phyloP scores from a whole-genome alignment of 1,140 invertebrate species.

The Radopholus similis region DNA sequence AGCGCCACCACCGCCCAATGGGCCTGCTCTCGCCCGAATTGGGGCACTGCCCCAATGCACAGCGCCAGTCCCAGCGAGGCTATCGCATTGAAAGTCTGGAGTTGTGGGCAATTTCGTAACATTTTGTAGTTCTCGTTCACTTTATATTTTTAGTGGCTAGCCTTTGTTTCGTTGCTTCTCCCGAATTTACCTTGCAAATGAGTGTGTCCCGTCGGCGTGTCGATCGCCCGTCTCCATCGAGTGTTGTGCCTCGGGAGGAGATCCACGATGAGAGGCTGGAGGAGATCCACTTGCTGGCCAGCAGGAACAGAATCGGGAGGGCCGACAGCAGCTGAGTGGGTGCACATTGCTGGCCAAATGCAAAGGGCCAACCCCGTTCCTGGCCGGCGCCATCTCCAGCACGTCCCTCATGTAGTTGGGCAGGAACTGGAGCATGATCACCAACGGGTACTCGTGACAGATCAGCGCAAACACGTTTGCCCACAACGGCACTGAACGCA shows the following conservation, averaged over 20 bases:
- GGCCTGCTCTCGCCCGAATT: slow-evolving; percentile 51
- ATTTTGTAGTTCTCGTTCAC: not conserved
- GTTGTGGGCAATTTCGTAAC: too few relatives aligned
- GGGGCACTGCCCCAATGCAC: slow-evolving; percentile 48
- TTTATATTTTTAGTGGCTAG: too few relatives aligned
- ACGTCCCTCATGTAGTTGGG: slow-evolving; percentile 60
- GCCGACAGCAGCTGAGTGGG: slow-evolving; percentile 39
- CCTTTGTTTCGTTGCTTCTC: not conserved
- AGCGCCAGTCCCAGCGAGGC: slow-evolving; percentile 52
- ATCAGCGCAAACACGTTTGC: slow-evolving; percentile 51
- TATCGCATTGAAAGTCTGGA: slow-evolving; percentile 51
- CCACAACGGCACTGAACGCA: slow-evolving; percentile 50
- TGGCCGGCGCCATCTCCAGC: slow-evolving; percentile 55
- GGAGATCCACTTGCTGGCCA: slow-evolving; percentile 52
- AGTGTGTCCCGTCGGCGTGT: slow-evolving; percentile 33
- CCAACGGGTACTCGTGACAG: slow-evolving; percentile 53
- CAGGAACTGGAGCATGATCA: slow-evolving; percentile 59
- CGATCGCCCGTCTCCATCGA: not conserved
- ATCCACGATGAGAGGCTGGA: slow-evolving; percentile 55
- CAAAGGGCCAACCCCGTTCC: slow-evolving; percentile 46
- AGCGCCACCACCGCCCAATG: slow-evolving; percentile 46
- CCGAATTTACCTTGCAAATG: slow-evolving; percentile 48
- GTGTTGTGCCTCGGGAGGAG: not conserved
- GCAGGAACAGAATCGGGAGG: slow-evolving; percentile 53
- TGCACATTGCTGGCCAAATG: not conserved